phyloP scores from a whole-genome alignment of 2,113 vertebrate species.

The Porphyrio hochstetteri region DNA sequence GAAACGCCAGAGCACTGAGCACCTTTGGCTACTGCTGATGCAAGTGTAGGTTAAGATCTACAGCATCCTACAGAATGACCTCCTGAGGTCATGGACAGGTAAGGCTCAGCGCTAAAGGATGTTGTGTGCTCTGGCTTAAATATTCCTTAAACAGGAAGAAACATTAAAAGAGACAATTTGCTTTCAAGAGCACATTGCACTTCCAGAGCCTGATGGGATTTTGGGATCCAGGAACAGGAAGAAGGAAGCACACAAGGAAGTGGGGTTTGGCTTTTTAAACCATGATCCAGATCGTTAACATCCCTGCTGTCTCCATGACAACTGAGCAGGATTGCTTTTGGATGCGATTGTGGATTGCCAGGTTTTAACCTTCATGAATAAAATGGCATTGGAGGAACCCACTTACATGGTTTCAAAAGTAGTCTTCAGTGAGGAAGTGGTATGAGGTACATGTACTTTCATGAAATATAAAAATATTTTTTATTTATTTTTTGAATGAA shows the following conservation, averaged over 20 bases:
- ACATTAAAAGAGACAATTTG: background rate
- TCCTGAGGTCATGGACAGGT: accelerated
- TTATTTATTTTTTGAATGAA: background rate
- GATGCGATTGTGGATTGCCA: background rate
- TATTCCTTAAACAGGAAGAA: background rate
- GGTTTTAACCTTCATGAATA: slow-evolving; percentile 23
- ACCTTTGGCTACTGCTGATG: background rate
- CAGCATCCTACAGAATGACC: background rate
- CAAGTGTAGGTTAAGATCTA: too few species aligned
- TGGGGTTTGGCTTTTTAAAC: background rate
- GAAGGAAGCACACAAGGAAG: background rate
- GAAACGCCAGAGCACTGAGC: background rate
- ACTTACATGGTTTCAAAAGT: background rate
- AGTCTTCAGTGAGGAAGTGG: background rate
- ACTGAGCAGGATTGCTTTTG: background rate
- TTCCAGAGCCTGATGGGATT: background rate
- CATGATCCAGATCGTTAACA: background rate
- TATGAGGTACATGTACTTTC: background rate
- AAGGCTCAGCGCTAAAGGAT: background rate
- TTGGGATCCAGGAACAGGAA: background rate
- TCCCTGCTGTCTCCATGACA: slow-evolving; percentile 44
- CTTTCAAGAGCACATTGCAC: background rate
- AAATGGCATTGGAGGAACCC: background rate
- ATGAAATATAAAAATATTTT: background rate
- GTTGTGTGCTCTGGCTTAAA: background rate